Evolutionary conservation across 1,140 invertebrate genomes (phyloP).

Genomic region (Philopotamus ludificatus): DNA sequence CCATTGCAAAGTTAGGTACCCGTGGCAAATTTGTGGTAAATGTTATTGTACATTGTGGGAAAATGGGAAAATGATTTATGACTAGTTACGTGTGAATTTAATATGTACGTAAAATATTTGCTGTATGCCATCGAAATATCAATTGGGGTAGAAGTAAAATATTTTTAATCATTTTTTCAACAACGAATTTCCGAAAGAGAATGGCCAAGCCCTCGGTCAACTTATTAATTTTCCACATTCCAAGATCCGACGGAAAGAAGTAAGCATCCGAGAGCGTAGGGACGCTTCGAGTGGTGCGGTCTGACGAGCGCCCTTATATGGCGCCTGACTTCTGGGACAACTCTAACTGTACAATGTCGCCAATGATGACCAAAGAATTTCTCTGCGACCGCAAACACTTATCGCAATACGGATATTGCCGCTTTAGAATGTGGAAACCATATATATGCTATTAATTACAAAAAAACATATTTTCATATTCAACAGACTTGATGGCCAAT

Average conservation of each 20-base stretch:
- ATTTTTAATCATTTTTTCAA: too few species aligned
- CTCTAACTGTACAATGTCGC: conserved; percentile 8
- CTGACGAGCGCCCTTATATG: conserved; percentile 6
- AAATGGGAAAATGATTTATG: too few species aligned
- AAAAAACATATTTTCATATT: background rate
- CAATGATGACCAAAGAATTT: conserved; percentile 6
- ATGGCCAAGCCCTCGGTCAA: too few species aligned
- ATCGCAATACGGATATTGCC: conserved; percentile 1
- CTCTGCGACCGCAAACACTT: background rate
- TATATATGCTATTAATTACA: background rate
- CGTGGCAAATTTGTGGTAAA: too few species aligned
- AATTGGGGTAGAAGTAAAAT: too few species aligned
- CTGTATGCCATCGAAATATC: too few species aligned
- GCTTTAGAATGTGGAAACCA: background rate
- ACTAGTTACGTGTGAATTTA: too few species aligned
- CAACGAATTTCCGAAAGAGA: too few species aligned
- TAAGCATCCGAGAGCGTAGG: background rate
- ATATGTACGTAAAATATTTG: too few species aligned
- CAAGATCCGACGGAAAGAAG: background rate
- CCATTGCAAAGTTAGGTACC: too few species aligned
- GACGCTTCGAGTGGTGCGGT: background rate
- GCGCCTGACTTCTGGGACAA: conserved; percentile 10
- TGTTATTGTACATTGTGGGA: too few species aligned
- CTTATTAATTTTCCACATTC: too few species aligned
- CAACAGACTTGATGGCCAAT: conserved; percentile 12